Evolutionary conservation across 35 echinoderm and acorn worm genomes (phyloP).

Genomic region (Heliocidaris erythrogramma): DNA sequence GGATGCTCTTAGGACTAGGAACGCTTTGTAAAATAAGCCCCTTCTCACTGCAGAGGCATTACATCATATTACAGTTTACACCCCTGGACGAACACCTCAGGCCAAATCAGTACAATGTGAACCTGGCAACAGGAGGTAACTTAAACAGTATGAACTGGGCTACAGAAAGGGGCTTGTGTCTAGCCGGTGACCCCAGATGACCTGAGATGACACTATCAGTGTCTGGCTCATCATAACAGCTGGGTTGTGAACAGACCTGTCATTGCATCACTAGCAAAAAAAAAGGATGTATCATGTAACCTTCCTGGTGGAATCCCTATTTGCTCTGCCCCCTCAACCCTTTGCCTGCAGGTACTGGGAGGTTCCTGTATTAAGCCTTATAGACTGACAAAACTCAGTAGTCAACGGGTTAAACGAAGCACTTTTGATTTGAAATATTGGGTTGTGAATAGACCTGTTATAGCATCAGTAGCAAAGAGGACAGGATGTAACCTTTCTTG

Average conservation of each 20-base stretch:
- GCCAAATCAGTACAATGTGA: neutral
- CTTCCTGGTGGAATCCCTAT: slow-evolving; percentile 6
- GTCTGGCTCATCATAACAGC: slow-evolving; percentile 1
- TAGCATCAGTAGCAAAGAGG: no score
- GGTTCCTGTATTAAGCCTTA: no score
- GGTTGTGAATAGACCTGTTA: no score
- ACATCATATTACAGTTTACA: neutral
- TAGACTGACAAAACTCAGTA: no score
- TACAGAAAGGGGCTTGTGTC: neutral
- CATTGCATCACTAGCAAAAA: neutral
- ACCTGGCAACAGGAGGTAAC: neutral
- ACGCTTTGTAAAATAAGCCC: neutral
- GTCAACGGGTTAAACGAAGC: no score
- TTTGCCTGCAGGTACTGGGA: no score
- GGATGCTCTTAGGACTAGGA: neutral
- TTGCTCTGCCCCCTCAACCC: no score
- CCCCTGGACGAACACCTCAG: neutral
- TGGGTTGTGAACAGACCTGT: slow-evolving; percentile 8
- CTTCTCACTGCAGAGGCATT: neutral
- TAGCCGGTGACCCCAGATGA: neutral
- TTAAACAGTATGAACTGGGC: neutral
- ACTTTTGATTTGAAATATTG: no score
- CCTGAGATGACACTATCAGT: neutral
- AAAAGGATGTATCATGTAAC: no score
- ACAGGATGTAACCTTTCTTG: no score